Conservation (phyloP, 2,797 vertebrate genomes). For the Clarias fuscus region DNA sequence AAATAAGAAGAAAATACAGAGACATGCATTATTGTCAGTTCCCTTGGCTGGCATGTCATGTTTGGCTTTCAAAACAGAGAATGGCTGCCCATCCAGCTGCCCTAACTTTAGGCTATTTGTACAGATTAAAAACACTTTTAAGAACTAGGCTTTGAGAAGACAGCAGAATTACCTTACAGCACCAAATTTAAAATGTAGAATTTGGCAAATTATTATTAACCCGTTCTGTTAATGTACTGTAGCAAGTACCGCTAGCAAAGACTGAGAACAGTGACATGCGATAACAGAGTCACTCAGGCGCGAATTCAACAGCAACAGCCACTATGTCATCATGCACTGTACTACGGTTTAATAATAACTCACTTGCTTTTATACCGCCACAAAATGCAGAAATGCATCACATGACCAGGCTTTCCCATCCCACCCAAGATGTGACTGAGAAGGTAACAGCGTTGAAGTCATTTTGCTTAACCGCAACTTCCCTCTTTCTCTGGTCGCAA, state of each 20-base stretch:
- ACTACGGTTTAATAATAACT: constrained; percentile 71
- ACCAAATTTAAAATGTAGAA: background rate
- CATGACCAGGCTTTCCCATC: constrained; percentile 71
- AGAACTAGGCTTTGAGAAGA: background rate
- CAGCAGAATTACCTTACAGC: background rate
- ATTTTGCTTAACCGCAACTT: constrained; percentile 70
- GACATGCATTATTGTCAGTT: constrained; percentile 39
- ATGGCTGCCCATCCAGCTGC: background rate
- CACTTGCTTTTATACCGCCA: constrained; percentile 69
- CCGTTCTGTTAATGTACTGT: background rate
- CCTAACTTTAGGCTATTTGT: background rate
- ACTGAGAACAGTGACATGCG: background rate
- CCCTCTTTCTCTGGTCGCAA: constrained; percentile 64
- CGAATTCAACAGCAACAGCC: background rate
- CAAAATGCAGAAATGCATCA: constrained; percentile 68
- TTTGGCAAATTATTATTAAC: background rate
- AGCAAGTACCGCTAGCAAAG: background rate
- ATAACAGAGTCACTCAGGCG: background rate
- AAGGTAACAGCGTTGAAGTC: constrained; percentile 54
- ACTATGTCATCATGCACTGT: background rate
- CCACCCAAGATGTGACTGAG: constrained; percentile 62
- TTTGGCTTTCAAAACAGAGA: constrained; percentile 26
- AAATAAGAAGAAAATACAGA: constrained; percentile 53
- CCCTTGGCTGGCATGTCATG: constrained; percentile 26
- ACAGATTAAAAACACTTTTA: background rate